Conservation (phyloP, 2,113 vertebrate species). For the Notarius lentiginosus region DNA sequence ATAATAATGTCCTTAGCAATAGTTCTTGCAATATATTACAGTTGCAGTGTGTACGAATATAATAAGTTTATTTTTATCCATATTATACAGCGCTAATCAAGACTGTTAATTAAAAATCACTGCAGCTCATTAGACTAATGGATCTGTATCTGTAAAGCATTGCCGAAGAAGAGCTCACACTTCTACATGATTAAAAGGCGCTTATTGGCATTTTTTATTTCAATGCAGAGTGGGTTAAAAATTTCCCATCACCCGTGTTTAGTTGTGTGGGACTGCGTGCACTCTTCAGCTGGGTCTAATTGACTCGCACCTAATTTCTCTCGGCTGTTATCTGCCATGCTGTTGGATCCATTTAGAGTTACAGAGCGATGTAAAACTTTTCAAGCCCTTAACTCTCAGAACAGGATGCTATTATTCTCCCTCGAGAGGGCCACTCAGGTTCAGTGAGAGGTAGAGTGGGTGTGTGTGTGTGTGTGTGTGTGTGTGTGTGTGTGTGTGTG, state of each 20-base stretch:
- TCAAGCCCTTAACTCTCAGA: conserved; percentile 7
- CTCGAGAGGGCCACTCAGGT: conserved; percentile 4
- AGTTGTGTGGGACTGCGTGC: conserved; percentile 13
- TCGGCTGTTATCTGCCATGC: conserved; percentile 17
- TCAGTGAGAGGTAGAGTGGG: background rate
- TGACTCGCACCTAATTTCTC: conserved; percentile 19
- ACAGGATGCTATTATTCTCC: conserved; percentile 32
- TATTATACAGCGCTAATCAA: background rate
- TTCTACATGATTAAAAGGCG: conserved; percentile 34
- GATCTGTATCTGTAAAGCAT: background rate
- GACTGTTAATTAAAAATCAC: conserved; percentile 64
- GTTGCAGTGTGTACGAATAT: background rate
- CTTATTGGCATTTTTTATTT: conserved; percentile 48
- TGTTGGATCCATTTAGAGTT: conserved; percentile 7
- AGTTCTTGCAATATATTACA: background rate
- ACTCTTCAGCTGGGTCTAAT: conserved; percentile 23
- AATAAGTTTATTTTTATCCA: background rate
- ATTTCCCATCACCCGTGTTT: conserved; percentile 8
- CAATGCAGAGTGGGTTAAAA: background rate
- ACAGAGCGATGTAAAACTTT: conserved; percentile 6
- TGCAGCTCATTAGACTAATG: conserved; percentile 63
- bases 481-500: background rate
- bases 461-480: too few species aligned
- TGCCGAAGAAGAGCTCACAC: background rate
- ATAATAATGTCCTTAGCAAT: background rate